A percentile compares a stretch with the other conserved stretches of the same genome.
phyloP scores from a whole-genome alignment of 2,113 vertebrate genomes.

The Cariama cristata region DNA sequence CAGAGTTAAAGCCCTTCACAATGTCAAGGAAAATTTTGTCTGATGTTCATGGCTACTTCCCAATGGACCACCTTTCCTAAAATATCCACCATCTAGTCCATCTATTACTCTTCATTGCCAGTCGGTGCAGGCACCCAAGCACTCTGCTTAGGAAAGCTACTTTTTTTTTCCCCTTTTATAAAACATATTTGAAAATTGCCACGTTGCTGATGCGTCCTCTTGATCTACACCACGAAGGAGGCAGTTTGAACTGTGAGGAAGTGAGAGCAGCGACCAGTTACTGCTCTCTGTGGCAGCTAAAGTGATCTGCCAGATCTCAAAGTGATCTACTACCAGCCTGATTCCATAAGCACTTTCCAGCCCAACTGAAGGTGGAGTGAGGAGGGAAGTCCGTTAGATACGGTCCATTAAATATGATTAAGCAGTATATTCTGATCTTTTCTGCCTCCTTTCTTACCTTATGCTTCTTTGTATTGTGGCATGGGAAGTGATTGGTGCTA shows the following conservation, averaged over 20 bases:
- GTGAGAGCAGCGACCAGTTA: background rate
- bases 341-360: background rate
- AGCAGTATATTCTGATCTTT: background rate
- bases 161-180: background rate
- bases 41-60: background rate
- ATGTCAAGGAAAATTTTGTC: background rate
- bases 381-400: background rate
- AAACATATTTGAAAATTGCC: background rate
- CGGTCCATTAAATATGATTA: background rate
- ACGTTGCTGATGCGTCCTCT: background rate
- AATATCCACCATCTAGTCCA: background rate
- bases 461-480: background rate
- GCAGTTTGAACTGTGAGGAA: background rate
- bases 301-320: background rate
- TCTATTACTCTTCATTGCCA: background rate
- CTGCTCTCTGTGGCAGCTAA: background rate
- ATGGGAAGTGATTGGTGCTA: background rate
- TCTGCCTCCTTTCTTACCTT: background rate
- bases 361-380: background rate
- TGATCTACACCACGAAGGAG: background rate
- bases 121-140: background rate
- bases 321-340: background rate
- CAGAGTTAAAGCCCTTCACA: background rate
- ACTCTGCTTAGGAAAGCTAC: background rate
- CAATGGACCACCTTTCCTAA: background rate